Conservation (phyloP, 2,797 vertebrate species). For the Salarias fasciatus region DNA sequence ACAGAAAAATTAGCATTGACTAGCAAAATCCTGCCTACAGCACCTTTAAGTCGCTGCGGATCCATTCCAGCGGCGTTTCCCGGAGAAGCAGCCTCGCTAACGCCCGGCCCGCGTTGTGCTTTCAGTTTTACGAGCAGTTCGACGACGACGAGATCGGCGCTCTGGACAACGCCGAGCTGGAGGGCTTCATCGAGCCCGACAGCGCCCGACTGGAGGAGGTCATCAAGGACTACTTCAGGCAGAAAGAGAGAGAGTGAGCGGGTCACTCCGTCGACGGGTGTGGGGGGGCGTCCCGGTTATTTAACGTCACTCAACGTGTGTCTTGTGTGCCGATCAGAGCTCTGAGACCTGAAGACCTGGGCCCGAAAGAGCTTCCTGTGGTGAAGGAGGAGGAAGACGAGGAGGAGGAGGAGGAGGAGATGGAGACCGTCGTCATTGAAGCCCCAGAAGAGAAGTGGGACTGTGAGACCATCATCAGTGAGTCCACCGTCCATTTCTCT, state of each 20-base stretch:
- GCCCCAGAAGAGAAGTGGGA: slow-evolving; percentile 92
- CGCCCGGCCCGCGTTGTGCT: slow-evolving; percentile 1
- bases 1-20: too few species aligned
- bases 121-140: slow-evolving; percentile 95
- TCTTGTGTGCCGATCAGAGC: slow-evolving; percentile 52
- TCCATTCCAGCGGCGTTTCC: too few species aligned
- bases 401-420: slow-evolving; percentile 82
- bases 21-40: too few species aligned
- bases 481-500: slow-evolving; percentile 65
- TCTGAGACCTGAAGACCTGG: slow-evolving; percentile 81
- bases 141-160: slow-evolving; percentile 97
- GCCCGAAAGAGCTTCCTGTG: slow-evolving; percentile 81
- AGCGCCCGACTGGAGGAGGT: slow-evolving; percentile 89
- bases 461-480: slow-evolving; percentile 96
- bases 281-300: too few species aligned
- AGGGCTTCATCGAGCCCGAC: slow-evolving; percentile 90
- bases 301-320: background rate
- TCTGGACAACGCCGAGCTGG: slow-evolving; percentile 94
- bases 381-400: slow-evolving; percentile 84
- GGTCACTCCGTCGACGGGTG: too few species aligned
- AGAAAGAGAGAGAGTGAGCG: slow-evolving; percentile 90
- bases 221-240: slow-evolving; percentile 90
- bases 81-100: too few species aligned
- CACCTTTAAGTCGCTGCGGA: too few species aligned
- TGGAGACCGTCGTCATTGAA: slow-evolving; percentile 83